Evolutionary conservation across 2,113 vertebrate species (phyloP).

Genomic region (Strix uralensis): DNA sequence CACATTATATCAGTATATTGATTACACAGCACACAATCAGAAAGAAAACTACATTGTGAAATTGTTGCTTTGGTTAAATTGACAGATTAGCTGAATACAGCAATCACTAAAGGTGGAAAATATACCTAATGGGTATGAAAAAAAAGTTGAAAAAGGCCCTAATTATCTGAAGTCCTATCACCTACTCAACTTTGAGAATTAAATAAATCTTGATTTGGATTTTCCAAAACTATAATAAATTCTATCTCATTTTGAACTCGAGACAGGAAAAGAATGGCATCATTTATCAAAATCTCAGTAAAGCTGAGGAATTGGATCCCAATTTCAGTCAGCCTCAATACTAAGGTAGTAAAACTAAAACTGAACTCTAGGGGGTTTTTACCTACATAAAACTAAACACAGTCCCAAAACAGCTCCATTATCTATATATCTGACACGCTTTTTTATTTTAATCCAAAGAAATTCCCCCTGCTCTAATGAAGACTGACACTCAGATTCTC

Average conservation of each 20-base stretch:
- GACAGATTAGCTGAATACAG: conserved; percentile 74
- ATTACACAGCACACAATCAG: conserved; percentile 82
- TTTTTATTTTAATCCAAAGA: background rate
- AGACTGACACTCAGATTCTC: background rate
- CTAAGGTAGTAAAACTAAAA: background rate
- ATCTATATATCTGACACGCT: background rate
- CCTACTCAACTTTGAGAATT: background rate
- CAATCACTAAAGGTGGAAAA: conserved; percentile 71
- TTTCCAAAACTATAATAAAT: background rate
- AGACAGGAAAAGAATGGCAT: background rate
- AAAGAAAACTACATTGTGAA: conserved; percentile 79
- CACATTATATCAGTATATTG: conserved; percentile 81
- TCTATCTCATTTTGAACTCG: background rate
- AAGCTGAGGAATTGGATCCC: background rate
- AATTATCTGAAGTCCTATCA: background rate
- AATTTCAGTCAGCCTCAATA: background rate
- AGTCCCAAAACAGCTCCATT: background rate
- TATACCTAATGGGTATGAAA: background rate
- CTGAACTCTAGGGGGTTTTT: background rate
- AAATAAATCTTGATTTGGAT: background rate
- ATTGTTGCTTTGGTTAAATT: conserved; percentile 80
- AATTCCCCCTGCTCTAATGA: background rate
- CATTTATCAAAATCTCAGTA: background rate
- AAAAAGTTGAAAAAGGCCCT: background rate
- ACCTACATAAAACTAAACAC: background rate